Conservation (phyloP, 2,888 invertebrate species). For the Drosophila setosimentum region DNA sequence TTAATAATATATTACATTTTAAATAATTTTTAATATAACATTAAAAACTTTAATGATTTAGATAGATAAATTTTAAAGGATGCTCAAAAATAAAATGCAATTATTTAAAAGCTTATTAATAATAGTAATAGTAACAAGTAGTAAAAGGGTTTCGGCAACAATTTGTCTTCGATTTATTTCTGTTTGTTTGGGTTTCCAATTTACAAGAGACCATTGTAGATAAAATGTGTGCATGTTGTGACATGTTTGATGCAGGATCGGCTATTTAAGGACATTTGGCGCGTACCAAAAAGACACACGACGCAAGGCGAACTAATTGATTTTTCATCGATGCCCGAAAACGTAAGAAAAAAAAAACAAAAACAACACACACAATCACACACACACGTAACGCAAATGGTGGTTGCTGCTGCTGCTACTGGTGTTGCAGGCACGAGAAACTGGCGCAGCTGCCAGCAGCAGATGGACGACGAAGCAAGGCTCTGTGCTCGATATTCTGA, state of each 20-base stretch:
- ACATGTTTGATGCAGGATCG: conserved; percentile 13
- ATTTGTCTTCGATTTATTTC: background rate
- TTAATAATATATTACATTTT: background rate
- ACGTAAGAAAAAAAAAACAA: conserved; percentile 58
- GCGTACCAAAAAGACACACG: conserved; percentile 43
- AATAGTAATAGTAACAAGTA: background rate
- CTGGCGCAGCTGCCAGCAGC: conserved; percentile 72
- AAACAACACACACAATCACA: conserved; percentile 51
- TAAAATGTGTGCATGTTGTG: background rate
- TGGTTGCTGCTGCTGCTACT: conserved; percentile 62
- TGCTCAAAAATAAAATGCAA: background rate
- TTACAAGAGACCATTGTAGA: background rate
- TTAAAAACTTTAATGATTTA: background rate
- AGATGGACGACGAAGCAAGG: conserved; percentile 61
- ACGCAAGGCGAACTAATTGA: conserved; percentile 61
- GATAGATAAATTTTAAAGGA: background rate
- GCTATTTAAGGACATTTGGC: conserved; percentile 43
- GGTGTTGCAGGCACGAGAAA: conserved; percentile 44
- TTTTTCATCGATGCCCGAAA: conserved; percentile 64
- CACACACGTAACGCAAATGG: conserved; percentile 64
- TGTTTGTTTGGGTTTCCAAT: background rate
- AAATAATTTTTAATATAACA: background rate
- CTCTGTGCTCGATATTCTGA: conserved; percentile 66
- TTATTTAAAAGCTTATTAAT: background rate
- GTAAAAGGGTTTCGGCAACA: background rate